These are phyloP conservation scores for Paradisaea rubra DNA, from an alignment of 2,113 vertebrate species.

Conservation along the genomic window DNA sequence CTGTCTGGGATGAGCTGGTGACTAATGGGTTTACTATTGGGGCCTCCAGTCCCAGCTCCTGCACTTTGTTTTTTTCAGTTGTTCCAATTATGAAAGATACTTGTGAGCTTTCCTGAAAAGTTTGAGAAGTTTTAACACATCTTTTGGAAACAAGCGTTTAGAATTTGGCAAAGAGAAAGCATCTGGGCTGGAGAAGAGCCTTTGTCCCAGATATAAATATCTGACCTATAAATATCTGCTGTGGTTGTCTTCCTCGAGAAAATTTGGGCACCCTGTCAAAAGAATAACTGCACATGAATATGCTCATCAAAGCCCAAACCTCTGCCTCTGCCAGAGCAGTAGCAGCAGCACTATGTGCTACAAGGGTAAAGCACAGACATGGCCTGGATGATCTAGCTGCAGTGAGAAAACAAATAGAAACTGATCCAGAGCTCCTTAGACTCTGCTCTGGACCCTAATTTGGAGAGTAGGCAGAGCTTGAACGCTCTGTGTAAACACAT, in stretches of 20 bases:
- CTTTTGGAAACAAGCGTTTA: not conserved
- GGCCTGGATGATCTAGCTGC: not conserved
- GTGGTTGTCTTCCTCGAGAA: slow-evolving; percentile 13
- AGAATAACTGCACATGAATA: not conserved
- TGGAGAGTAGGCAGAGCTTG: not conserved
- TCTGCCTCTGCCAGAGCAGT: not conserved
- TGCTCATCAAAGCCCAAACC: not conserved
- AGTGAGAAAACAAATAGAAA: not conserved
- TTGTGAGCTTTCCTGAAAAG: not conserved
- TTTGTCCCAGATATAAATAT: slow-evolving; percentile 38
- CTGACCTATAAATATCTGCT: slow-evolving; percentile 20
- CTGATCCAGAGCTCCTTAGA: not conserved
- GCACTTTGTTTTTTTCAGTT: not conserved
- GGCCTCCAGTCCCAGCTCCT: not conserved
- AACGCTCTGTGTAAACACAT: not conserved
- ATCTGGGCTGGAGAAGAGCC: slow-evolving; percentile 3
- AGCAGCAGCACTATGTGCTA: not conserved
- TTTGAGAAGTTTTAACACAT: not conserved
- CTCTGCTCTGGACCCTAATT: rapidly evolving
- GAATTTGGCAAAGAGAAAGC: not conserved
- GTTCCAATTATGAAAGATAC: not conserved
- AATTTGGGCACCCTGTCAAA: slow-evolving; percentile 10
- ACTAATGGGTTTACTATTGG: not conserved
- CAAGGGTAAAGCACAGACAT: not conserved
- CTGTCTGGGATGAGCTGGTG: not conserved